Evolutionary conservation across 2,113 vertebrate species (phyloP).

Genomic region (Verasper variegatus): DNA sequence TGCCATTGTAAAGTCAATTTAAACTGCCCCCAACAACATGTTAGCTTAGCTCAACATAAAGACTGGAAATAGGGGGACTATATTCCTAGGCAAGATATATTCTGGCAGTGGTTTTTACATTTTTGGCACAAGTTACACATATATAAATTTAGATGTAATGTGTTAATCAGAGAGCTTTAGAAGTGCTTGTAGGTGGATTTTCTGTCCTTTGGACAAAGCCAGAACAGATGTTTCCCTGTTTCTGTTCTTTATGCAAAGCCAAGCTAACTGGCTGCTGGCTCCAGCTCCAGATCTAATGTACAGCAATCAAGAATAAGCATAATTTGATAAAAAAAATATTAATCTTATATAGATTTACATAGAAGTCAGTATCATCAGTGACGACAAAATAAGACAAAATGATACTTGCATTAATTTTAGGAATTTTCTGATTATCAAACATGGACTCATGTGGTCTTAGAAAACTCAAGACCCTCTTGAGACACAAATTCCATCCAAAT

Average conservation of each 20-base stretch:
- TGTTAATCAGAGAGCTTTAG: background rate
- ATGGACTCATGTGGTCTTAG: background rate
- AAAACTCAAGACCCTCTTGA: slow-evolving; percentile 7
- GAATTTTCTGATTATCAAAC: background rate
- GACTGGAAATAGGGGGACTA: background rate
- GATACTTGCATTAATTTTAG: background rate
- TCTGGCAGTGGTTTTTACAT: background rate
- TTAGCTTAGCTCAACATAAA: background rate
- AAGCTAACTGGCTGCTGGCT: background rate
- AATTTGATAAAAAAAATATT: background rate
- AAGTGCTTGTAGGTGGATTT: background rate
- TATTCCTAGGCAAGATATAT: background rate
- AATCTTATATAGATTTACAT: background rate
- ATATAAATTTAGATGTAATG: background rate
- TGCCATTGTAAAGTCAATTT: too few relatives aligned
- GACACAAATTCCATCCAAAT: background rate
- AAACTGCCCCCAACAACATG: background rate
- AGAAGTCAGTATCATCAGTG: background rate
- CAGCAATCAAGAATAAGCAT: too few relatives aligned
- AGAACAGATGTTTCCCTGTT: background rate
- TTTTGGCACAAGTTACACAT: background rate
- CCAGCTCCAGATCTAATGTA: background rate
- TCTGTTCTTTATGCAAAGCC: background rate
- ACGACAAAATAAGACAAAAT: background rate
- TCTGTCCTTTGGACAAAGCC: background rate